Evolutionary conservation across 2,797 vertebrate species (phyloP).

Genomic region (Halcyon badia): DNA sequence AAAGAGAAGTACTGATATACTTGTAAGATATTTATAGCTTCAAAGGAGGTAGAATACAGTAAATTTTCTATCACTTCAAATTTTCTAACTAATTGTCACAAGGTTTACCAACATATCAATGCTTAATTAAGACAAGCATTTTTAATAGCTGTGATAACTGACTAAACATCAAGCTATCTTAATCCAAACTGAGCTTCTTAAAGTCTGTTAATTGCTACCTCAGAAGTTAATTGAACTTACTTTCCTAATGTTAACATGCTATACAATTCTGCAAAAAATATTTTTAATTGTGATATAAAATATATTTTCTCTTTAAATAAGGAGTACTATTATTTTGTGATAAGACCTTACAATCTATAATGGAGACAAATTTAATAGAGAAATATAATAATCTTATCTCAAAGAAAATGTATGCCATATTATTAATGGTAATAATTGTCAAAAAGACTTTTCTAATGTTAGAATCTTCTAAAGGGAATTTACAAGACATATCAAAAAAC

Average conservation of each 20-base stretch:
- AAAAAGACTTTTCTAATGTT: background rate
- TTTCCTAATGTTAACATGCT: background rate
- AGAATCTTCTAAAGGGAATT: background rate
- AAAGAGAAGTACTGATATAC: background rate
- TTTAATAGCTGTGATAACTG: background rate
- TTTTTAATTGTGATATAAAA: background rate
- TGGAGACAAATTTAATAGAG: background rate
- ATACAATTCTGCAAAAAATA: background rate
- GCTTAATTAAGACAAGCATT: background rate
- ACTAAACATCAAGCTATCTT: background rate
- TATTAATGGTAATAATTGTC: background rate
- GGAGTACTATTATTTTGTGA: background rate
- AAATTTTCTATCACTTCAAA: background rate
- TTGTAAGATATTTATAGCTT: background rate
- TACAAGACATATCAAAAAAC: background rate
- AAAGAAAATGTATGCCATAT: background rate
- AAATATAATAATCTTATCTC: background rate
- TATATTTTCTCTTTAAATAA: background rate
- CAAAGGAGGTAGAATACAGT: background rate
- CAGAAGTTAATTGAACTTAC: background rate
- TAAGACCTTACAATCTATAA: background rate
- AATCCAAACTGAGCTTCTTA: background rate
- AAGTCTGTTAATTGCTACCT: background rate
- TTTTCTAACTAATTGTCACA: background rate
- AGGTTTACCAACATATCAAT: background rate